Base-by-base conservation (phyloP, 2,888 invertebrate species). In the Cephus spinipes region DNA sequence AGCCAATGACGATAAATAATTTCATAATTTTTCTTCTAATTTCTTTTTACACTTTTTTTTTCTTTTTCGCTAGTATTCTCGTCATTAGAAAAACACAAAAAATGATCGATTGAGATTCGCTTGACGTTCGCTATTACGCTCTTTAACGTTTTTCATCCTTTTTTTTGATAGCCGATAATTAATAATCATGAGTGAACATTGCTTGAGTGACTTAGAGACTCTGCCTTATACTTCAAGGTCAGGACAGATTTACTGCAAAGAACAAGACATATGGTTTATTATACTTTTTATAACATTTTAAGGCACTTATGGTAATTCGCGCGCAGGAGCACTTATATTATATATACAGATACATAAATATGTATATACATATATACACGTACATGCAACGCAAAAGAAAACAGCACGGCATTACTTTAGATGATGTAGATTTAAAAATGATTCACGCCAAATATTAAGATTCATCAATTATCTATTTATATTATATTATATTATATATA, bases 371-470 rank as follows among this genome's bases (percentile, higher is more conserved):
- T 12, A 15, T 69, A 71, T 31, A 71, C 31, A 32, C 71, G 31
- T 71, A 15, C 31, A 11, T n/a, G 71, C 32, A 33, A 33, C 12
- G n/a, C 31, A 23, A 15, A 33, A 34, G 11, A 74, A 15, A 74
- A 35, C 2, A 35, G 74, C 74, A 35, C 74, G 31, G 74, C 74
- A 74, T 74, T 74, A 35, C 31, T 74, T 23, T 74, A 30, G 35
- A 15, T 15, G 35, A 71, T 71, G 79, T 89, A 88, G 86, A 79
- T 84, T 85, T 83, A 83, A 83, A 84, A 84, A 83, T 88, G 87
- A 89, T 89, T 87, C 81, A 87, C 85, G 87, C 89, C 89, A 89
- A 89, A 89, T 88, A 89, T 88, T 85, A 83, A 86, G 79, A 82
- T 81, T 79, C 82, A 84, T 82, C 77, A 73, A 81, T 76, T 75